Conservation (phyloP, 2,113 vertebrate genomes). For the Lynx canadensis region DNA sequence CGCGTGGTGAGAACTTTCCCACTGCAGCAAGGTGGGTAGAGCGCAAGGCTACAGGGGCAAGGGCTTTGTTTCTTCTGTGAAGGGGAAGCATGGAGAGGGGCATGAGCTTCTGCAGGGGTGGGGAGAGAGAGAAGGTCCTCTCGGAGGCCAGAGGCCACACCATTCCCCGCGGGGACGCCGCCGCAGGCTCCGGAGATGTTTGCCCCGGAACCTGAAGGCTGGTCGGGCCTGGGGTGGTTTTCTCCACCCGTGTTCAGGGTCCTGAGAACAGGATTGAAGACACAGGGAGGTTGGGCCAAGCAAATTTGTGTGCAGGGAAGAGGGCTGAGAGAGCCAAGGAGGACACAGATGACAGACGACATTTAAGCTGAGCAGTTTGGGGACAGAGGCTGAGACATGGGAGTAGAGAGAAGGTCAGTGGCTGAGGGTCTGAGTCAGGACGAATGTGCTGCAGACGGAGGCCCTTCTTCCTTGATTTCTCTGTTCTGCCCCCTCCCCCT, state of each 20-base stretch:
- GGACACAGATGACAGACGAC: no score
- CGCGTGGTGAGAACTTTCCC: neutral
- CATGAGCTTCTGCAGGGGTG: neutral
- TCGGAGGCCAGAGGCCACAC: neutral
- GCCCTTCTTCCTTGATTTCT: accelerated
- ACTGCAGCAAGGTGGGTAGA: neutral
- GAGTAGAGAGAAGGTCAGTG: neutral
- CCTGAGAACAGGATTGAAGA: neutral
- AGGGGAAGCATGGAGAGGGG: neutral
- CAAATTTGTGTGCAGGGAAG: no score
- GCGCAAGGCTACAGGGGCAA: neutral
- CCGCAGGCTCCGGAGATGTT: accelerated
- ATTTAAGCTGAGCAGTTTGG: neutral
- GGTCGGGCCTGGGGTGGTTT: neutral
- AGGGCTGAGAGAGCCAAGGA: neutral
- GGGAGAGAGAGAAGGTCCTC: neutral
- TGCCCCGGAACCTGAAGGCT: neutral
- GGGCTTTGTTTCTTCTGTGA: neutral
- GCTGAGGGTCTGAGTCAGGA: neutral
- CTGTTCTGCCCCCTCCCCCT: neutral
- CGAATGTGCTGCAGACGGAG: no score
- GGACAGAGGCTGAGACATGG: neutral
- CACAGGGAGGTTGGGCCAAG: neutral
- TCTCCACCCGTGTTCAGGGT: neutral
- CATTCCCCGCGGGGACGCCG: accelerated